phyloP scores from a whole-genome alignment of 2,888 invertebrate genomes.

The Hemicrepidius hirtus region DNA sequence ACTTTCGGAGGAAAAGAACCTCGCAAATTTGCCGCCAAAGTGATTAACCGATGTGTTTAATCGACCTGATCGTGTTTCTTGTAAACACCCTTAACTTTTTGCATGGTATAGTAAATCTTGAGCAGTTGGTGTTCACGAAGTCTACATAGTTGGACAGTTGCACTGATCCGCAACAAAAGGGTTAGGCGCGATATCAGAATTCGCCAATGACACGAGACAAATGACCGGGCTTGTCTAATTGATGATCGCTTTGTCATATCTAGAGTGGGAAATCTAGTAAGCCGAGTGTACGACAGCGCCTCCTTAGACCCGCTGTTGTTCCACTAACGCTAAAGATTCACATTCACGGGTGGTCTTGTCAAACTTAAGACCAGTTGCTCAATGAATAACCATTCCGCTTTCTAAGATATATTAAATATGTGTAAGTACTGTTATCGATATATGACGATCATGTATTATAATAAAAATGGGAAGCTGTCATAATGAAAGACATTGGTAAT shows the following conservation, averaged over 20 bases:
- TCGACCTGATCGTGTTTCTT: constrained; percentile 18
- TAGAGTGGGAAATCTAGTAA: constrained; percentile 67
- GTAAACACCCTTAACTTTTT: constrained; percentile 24
- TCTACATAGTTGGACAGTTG: constrained; percentile 47
- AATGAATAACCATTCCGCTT: constrained; percentile 30
- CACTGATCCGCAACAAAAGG: constrained; percentile 55
- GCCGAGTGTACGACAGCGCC: constrained; percentile 45
- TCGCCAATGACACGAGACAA: constrained; percentile 69
- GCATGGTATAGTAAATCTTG: constrained; percentile 22
- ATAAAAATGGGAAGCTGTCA: constrained; percentile 16
- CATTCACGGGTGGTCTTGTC: constrained; percentile 49
- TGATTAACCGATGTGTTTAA: constrained; percentile 21
- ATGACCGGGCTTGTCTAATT: constrained; percentile 69
- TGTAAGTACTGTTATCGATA: constrained; percentile 39
- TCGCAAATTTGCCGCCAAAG: not conserved
- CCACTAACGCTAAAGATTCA: constrained; percentile 43
- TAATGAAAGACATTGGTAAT: not conserved
- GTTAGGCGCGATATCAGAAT: constrained; percentile 63
- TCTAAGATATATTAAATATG: constrained; percentile 27
- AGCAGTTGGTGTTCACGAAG: constrained; percentile 28
- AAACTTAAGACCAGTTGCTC: constrained; percentile 48
- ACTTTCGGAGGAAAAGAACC: too few relatives aligned
- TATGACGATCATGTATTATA: constrained; percentile 30
- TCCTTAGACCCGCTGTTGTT: constrained; percentile 49
- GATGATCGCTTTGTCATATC: constrained; percentile 70